phyloP scores from a whole-genome alignment of 1,140 invertebrate genomes.

The Monochamus saltuarius region DNA sequence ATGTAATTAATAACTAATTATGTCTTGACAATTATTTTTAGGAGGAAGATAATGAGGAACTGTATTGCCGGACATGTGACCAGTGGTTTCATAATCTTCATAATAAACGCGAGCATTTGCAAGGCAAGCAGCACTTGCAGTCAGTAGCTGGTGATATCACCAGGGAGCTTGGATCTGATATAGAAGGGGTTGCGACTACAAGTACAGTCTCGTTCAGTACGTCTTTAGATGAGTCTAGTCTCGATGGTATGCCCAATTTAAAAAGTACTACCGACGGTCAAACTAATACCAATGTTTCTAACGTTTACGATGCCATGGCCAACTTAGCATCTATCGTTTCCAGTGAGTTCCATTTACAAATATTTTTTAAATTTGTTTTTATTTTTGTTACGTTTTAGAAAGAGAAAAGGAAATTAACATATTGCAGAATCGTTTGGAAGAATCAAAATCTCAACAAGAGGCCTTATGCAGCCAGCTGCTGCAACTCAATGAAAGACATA shows the following conservation, averaged over 20 bases:
- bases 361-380: background rate
- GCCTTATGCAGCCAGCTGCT: conserved; percentile 40
- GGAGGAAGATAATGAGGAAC: conserved; percentile 59
- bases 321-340: conserved; percentile 42
- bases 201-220: conserved; percentile 39
- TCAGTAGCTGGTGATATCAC: conserved; percentile 48
- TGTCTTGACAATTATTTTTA: conserved; percentile 24
- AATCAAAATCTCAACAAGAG: conserved; percentile 38
- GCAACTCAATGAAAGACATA: conserved; percentile 43
- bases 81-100: conserved; percentile 61
- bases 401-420: conserved; percentile 47
- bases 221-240: conserved; percentile 51
- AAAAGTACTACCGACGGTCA: conserved; percentile 16
- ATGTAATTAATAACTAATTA: too few relatives aligned
- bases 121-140: conserved; percentile 59
- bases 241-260: conserved; percentile 43
- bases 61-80: conserved; percentile 61
- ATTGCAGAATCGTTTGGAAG: conserved; percentile 38
- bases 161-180: conserved; percentile 38
- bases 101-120: conserved; percentile 62
- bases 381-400: conserved; percentile 38
- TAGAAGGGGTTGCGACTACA: conserved; percentile 31
- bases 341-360: conserved; percentile 39
- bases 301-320: conserved; percentile 45
- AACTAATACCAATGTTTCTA: background rate